Evolutionary conservation across 2,888 invertebrate genomes (phyloP), one percentile per base, ranked within the genome.

Genomic region (Limenitis camilla): DNA sequence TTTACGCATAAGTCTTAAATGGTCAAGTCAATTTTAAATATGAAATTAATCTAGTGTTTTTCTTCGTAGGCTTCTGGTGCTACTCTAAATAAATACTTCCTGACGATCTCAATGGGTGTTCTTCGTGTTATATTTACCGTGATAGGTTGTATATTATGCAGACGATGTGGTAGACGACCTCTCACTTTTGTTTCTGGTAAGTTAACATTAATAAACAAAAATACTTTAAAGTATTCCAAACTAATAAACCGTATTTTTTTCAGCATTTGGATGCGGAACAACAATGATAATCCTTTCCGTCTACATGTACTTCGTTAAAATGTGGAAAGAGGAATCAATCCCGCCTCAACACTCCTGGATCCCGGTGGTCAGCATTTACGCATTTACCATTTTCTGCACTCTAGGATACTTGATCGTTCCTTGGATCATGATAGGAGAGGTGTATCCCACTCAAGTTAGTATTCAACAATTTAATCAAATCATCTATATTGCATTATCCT

Each of bases 341-440:
- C 58, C 76, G 0, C 78, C 81, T 0, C 68, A 71, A 11, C 72
- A 82, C 64, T 88, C 90, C 0, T 92, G 92, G 91, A 78, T 92
- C 29, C 92, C 92, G 0, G 88, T 91, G 0, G 74, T 87, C 38
- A 88, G 89, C 61, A 90, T 92, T 56, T 90, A 89, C 65, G 61
- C 88, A 6, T 92, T 92, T 72, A 90, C 88, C 5, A 79, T 91
- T 33, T 83, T 89, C 7, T 92, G 92, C 56, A 92, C 92, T 0
- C 71, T 92, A 7, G 92, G 92, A 7, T 92, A 91, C 64, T 75
- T 92, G 44, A 91, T 92, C 38, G 90, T 92, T 11, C 92, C 92
- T 0, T 92, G 92, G 92, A 89, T 92, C 7, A 92, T 92, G 92
- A 92, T 92, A 51, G 92, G 92, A n/a, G 92, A 92, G 71, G 90